Conservation (phyloP, 1,140 invertebrate species). For the Drosophila pseudoananassae region DNA sequence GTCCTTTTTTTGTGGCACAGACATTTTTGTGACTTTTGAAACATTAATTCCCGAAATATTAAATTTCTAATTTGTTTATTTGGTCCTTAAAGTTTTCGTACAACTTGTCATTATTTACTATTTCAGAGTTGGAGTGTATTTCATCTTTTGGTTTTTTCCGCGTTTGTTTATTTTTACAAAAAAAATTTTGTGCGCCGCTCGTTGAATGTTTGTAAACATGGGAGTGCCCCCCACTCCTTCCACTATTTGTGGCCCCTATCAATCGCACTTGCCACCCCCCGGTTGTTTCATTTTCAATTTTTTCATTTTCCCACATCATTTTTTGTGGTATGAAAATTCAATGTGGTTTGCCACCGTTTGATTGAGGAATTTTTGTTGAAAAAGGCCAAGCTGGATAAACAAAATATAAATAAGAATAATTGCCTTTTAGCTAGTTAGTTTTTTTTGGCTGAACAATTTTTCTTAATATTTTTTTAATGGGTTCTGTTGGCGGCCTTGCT, state of each 20-base stretch:
- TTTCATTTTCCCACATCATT: neutral
- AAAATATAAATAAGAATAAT: neutral
- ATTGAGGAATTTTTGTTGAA: slow-evolving; percentile 5
- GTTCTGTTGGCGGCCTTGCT: no score
- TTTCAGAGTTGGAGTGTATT: neutral
- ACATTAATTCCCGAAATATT: slow-evolving; percentile 5
- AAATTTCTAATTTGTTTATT: neutral
- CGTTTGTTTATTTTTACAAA: slow-evolving; percentile 38
- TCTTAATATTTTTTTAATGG: no score
- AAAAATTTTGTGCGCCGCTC: slow-evolving; percentile 26
- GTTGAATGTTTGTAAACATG: slow-evolving; percentile 46
- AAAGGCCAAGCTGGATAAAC: neutral
- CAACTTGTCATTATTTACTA: neutral
- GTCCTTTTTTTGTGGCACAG: slow-evolving; percentile 8
- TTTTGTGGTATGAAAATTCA: slow-evolving; percentile 1
- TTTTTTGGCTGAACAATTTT: neutral
- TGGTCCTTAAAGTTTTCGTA: neutral
- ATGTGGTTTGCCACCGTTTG: neutral
- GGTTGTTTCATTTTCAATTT: slow-evolving; percentile 21
- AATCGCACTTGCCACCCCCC: neutral
- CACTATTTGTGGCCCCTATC: slow-evolving; percentile 1
- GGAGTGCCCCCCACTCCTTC: neutral
- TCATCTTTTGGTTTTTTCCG: slow-evolving; percentile 6
- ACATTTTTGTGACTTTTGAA: neutral
- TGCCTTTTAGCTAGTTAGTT: neutral